Evolutionary conservation across 2,888 invertebrate genomes (phyloP).

Genomic region (Epinotia bilunana): DNA sequence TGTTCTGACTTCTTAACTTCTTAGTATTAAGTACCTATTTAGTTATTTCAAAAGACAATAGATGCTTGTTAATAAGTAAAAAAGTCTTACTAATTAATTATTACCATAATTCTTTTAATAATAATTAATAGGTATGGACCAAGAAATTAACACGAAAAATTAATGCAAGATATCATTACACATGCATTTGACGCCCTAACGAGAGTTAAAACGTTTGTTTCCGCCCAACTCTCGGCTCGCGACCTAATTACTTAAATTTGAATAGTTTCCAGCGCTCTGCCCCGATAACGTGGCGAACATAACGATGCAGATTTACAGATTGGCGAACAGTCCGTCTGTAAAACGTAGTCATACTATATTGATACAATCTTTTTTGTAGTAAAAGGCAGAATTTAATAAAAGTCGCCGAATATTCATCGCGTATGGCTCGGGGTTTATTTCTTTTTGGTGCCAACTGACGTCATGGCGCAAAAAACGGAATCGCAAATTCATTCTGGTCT

Average conservation of each 20-base stretch:
- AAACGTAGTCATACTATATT: slow-evolving; percentile 29
- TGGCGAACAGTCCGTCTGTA: slow-evolving; percentile 11
- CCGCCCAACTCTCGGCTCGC: neutral
- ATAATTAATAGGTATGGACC: neutral
- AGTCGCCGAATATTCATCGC: slow-evolving; percentile 41
- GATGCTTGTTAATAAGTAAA: too few species aligned
- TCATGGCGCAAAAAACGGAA: slow-evolving; percentile 37
- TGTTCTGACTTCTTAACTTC: too few species aligned
- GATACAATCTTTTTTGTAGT: slow-evolving; percentile 39
- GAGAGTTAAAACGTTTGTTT: slow-evolving; percentile 11
- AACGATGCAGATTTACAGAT: slow-evolving; percentile 17
- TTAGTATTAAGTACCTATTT: too few species aligned
- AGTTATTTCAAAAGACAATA: too few species aligned
- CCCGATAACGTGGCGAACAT: neutral
- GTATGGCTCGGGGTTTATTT: slow-evolving; percentile 36
- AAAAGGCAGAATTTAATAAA: slow-evolving; percentile 45
- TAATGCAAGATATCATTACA: neutral
- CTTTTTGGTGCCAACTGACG: slow-evolving; percentile 39
- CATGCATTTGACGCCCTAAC: neutral
- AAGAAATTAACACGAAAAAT: neutral
- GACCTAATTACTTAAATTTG: slow-evolving; percentile 10
- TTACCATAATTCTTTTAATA: too few species aligned
- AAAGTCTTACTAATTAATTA: too few species aligned
- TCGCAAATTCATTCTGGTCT: slow-evolving; percentile 25
- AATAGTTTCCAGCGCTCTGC: neutral